phyloP scores from a whole-genome alignment of 2,888 invertebrate species.

The Neuroscelio doddi region DNA sequence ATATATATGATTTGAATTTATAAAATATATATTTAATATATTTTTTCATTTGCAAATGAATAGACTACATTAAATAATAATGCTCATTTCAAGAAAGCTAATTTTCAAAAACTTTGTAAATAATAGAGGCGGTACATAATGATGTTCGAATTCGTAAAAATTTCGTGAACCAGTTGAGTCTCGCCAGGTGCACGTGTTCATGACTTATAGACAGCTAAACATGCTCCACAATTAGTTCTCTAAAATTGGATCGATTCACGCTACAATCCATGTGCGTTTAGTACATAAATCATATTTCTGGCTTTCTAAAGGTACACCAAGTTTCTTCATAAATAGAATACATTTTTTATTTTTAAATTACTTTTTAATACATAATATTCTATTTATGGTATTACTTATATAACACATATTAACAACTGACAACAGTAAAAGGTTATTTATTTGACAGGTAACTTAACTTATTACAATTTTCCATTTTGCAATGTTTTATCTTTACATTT shows the following conservation, averaged over 20 bases:
- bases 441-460: no score
- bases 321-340: not conserved
- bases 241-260: conserved; percentile 47
- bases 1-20: no score
- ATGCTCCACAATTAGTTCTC: conserved; percentile 40
- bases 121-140: conserved; percentile 31
- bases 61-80: no score
- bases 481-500: no score
- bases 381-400: no score
- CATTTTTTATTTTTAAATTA: no score
- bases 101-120: conserved; percentile 5
- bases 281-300: conserved; percentile 33
- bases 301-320: not conserved
- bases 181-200: conserved; percentile 29
- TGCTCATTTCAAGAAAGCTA: not conserved
- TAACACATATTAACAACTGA: no score
- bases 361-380: no score
- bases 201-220: conserved; percentile 18
- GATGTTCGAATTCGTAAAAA: conserved; percentile 28
- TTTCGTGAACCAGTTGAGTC: conserved; percentile 33
- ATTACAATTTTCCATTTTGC: no score
- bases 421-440: no score
- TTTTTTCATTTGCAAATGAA: no score
- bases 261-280: conserved; percentile 31
- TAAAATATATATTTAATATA: no score